Conservation (phyloP, 2,888 invertebrate genomes). For the Aspidapion aeneum region DNA sequence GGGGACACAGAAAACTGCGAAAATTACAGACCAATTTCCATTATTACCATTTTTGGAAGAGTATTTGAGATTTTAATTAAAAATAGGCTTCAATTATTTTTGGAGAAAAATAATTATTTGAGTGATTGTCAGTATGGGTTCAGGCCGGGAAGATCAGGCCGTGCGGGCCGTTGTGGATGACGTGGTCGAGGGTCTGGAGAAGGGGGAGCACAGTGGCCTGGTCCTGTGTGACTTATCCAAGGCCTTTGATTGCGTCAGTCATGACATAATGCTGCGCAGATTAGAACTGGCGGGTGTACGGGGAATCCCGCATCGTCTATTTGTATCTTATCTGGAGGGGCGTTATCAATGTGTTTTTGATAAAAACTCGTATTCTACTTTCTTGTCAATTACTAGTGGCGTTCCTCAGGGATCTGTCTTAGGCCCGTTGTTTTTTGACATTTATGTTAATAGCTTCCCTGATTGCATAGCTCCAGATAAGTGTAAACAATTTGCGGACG, state of each 20-base stretch:
- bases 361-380: neutral
- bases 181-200: slow-evolving; percentile 4
- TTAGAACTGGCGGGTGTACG: neutral
- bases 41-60: neutral
- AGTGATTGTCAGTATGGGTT: neutral
- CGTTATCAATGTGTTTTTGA: neutral
- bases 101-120: neutral
- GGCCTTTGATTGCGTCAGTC: slow-evolving; percentile 10
- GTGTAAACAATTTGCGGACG: neutral
- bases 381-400: neutral
- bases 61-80: neutral
- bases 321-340: neutral
- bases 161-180: neutral
- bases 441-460: neutral
- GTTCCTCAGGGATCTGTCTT: neutral
- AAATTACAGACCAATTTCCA: neutral
- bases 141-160: neutral
- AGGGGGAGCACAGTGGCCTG: neutral
- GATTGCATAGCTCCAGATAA: neutral
- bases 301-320: neutral
- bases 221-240: slow-evolving; percentile 6
- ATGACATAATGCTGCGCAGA: slow-evolving; percentile 3
- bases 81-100: neutral
- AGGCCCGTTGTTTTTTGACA: neutral
- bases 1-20: neutral